Evolutionary conservation across 2,113 vertebrate genomes (phyloP), one percentile per base, ranked within the genome.

Genomic region (Pholis gunnellus): DNA sequence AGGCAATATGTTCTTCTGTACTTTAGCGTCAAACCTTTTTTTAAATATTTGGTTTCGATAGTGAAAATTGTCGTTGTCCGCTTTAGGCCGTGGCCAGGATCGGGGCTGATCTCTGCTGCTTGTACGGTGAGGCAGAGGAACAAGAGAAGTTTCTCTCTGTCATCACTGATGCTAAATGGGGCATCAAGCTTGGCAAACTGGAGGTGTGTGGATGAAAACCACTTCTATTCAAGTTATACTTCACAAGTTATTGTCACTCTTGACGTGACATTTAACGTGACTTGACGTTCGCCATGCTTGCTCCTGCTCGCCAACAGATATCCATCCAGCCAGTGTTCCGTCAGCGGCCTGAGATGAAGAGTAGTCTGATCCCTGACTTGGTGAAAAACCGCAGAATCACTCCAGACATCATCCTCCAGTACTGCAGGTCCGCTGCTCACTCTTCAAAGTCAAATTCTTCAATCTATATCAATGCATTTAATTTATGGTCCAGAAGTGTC

Each of bases 321-420:
- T 98, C 97, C 42, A 98, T 99, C 38, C 97, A 98, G 79, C 90
- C 96, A 4, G 97, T 97, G n/a, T 99, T 99, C 66, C 96, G 97
- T 77, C 96, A 97, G 79, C 93, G 89, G 46, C 74, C 96, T 15
- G 72, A 97, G 64, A 94, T 95, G 89, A 99, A 99, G 93, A 96
- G 95, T 67, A 95, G 95, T 22, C 94, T 99, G 68, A 91, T 99
- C 71, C 95, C 94, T 71, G 93, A 94, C 0, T 88, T 99, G 68
- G 97, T 99, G 29, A 95, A 96, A 86, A 98, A 96, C 88, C 92
- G 86, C 31, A 93, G 91, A 72, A 95, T 97, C 84, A 96, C 96
- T 70, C 96, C 96, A 9, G 93, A 92, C 15, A 94, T 99, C 59
- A 94, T 99, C 78, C 70, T 97, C 60, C 94, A 96, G 80, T 99